Conservation (phyloP, 2,888 invertebrate genomes). For the Pyrrhia umbra region DNA sequence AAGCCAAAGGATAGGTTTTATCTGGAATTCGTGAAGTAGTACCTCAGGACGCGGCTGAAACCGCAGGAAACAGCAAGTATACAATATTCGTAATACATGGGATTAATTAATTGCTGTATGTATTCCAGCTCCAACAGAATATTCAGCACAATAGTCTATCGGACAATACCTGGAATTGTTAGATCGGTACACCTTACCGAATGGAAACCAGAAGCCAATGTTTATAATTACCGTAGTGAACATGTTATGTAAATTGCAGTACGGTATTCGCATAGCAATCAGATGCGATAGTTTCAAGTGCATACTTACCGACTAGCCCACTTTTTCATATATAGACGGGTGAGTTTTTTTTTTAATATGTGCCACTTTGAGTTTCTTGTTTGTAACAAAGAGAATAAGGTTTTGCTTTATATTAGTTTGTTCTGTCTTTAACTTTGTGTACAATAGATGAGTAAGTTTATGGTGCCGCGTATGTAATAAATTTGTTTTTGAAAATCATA, state of each 20-base stretch:
- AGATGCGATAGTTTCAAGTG: constrained; percentile 24
- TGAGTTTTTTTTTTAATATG: background rate
- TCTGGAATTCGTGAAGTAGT: too few species aligned
- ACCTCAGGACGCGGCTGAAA: too few species aligned
- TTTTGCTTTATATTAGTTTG: too few species aligned
- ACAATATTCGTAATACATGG: too few species aligned
- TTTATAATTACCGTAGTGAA: constrained; percentile 48
- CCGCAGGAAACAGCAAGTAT: too few species aligned
- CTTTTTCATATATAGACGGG: background rate
- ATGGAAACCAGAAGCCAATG: constrained; percentile 31
- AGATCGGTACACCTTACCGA: constrained; percentile 16
- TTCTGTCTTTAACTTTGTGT: too few species aligned
- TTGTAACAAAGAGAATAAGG: background rate
- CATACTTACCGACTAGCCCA: background rate
- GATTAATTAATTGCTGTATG: background rate
- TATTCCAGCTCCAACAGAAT: constrained; percentile 2
- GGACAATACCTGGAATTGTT: constrained; percentile 17
- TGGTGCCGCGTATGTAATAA: too few species aligned
- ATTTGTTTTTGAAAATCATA: too few species aligned
- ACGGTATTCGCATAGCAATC: constrained; percentile 46
- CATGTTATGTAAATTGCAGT: constrained; percentile 52
- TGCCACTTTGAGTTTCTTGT: background rate
- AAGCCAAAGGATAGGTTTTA: too few species aligned
- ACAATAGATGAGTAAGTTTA: too few species aligned
- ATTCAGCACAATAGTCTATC: constrained; percentile 3